Percentiles rank a stretch among this genome's conserved stretches.
These are phyloP conservation scores for Aphyosemion australe DNA, from an alignment of 2,113 vertebrate species.

Conservation along the genomic window DNA sequence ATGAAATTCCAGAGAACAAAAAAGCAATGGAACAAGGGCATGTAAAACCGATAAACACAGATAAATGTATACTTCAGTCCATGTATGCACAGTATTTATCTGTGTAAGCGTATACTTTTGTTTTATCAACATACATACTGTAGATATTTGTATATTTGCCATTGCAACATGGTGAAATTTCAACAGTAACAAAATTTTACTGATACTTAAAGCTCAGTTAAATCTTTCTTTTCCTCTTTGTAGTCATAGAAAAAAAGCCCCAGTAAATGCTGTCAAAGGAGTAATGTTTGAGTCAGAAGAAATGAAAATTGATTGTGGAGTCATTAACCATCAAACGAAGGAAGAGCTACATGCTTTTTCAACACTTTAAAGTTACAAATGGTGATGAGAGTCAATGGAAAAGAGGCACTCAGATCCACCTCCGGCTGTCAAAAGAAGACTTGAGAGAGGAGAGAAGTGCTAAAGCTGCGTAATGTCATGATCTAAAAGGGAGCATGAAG, in stretches of 20 bases:
- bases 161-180: too few relatives aligned
- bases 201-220: background rate
- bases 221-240: background rate
- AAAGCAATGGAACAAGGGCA: too few relatives aligned
- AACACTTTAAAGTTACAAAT: constrained; percentile 39
- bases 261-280: too few relatives aligned
- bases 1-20: background rate
- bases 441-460: constrained; percentile 16
- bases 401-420: constrained; percentile 26
- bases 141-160: too few relatives aligned
- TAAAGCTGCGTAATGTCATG: constrained; percentile 35
- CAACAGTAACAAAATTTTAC: background rate
- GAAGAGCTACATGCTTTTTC: constrained; percentile 37
- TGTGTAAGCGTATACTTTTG: too few relatives aligned
- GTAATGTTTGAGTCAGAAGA: too few relatives aligned
- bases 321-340: constrained; percentile 18
- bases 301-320: constrained; percentile 43
- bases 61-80: too few relatives aligned
- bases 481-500: constrained; percentile 23
- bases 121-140: too few relatives aligned
- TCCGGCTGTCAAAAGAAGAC: constrained; percentile 25
- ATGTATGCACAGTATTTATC: too few relatives aligned
- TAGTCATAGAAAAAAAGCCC: too few relatives aligned
- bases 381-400: constrained; percentile 24
- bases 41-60: too few relatives aligned